Base-by-base conservation (phyloP, 2,797 vertebrate species). In the Lindbergichthys nudifrons region DNA sequence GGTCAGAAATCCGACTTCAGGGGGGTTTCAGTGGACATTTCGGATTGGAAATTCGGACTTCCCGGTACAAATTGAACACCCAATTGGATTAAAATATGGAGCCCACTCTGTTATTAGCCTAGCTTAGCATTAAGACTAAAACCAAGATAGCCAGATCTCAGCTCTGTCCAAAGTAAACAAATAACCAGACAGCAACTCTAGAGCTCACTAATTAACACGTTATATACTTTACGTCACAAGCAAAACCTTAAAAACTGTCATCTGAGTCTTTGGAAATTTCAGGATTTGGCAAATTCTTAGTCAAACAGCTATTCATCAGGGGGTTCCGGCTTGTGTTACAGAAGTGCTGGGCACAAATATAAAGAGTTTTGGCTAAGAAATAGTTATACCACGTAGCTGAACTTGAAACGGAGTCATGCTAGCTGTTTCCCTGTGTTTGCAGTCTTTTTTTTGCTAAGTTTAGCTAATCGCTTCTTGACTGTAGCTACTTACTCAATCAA, bases 71-170 rank as follows among this genome's bases (percentile, higher is more conserved):
- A 36, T 36, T 36, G 32, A 36, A 36, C 8, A 36, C 8, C 32
- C 32, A 36, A 36, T 36, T 41, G 23, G 10, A 58, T 45, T 0
- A 16, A 19, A 11, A 13, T 36, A 41, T 18, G 58, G 26, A 52
- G n/a, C 18, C 36, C 45, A 12, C 30, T 60, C 1, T 46, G 7
- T 3, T 32, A 12, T 52, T 52, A 46, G 11, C n/a, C 18, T 74
- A 54, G 54, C n/a, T 59, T 66, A 52, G 64, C 64, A 39, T 61
- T 15, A 19, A 19, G 19, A 39, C 30, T 61, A 10, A 15, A 61
- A 67, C 10, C 3, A 23, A 39, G 11, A 11, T 7, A 36, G 32
- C 32, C 32, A 36, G 32, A 36, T 36, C 6, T 9, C 8, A 36
- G 15, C 23, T 30, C 1, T 10, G 7, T 51, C 3, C 10, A 16